Base-by-base conservation (phyloP, 2,888 invertebrate genomes). In the Microplitis deprimator region DNA sequence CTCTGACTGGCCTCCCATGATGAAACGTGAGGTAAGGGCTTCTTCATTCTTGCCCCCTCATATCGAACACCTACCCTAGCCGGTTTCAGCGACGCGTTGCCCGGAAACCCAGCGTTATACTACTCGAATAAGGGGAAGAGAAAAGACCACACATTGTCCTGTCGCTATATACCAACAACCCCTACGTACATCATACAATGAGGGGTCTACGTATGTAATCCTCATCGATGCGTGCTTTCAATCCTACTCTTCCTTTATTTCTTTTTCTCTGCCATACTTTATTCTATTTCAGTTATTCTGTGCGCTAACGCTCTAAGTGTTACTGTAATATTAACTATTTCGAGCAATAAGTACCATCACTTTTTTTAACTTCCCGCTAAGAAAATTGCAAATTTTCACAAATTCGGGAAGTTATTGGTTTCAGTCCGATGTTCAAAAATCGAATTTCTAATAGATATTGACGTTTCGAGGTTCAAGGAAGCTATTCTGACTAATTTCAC, bases 21-120 rank as follows among this genome's bases (percentile, higher is more conserved):
- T 81, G 85, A 86, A 86, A 86, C 82, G 84, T 83, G 84, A 87
- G 86, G 85, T 86, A 86, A 85, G 85, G 86, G 86, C 86, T 86
- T 87, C 85, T 79, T 81, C 82, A 60, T 62, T 68, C 70, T 60
- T 73, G 65, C 67, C 77, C 73, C 70, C 65, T 70, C 77, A 64
- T 64, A 77, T 79, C 76, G 73, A 71, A 77, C 76, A 80, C 77
- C 69, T 68, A 72, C 73, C 76, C 73, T 73, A 78, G 39, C 50
- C 73, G 73, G 77, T 77, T 77, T 73, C 68, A 72, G 77, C 68
- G 50, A 77, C 68, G 68, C 77, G 77, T 77, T 77, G 77, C 77
- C 64, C 69, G 73, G 76, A 73, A 77, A 69, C 73, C 62, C 73
- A 72, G 64, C 72, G 71, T 61, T 29, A 29, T 60, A 17, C 60